A percentile compares a stretch with the other conserved stretches of the same genome.
Conservation (phyloP, 2,797 vertebrate genomes). For the Columba guinea region DNA sequence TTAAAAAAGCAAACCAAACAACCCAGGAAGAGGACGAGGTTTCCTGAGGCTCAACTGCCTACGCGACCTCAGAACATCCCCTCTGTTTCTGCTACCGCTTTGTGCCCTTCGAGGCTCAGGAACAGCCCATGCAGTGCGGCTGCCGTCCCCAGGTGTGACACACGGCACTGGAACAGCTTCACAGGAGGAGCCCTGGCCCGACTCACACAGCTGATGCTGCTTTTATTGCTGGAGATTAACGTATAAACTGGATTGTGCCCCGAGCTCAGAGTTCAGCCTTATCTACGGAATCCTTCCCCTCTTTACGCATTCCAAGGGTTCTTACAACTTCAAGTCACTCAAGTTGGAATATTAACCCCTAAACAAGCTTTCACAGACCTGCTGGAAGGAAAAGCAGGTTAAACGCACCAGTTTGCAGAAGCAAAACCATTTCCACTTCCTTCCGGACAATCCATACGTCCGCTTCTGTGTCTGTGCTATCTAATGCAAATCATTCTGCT, state of each 20-base stretch:
- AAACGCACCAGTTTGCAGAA: slow-evolving; percentile 22
- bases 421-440: slow-evolving; percentile 26
- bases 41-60: not conserved
- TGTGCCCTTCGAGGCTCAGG: not conserved
- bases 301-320: slow-evolving; percentile 67
- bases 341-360: slow-evolving; percentile 50
- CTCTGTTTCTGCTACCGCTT: not conserved
- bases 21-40: not conserved
- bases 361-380: not conserved
- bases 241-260: slow-evolving; percentile 39
- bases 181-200: not conserved
- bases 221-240: slow-evolving; percentile 58
- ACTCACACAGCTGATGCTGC: slow-evolving; percentile 34
- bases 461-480: not conserved
- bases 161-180: not conserved
- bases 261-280: slow-evolving; percentile 63
- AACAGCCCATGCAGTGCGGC: not conserved
- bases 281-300: slow-evolving; percentile 56
- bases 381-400: not conserved
- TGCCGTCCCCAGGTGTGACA: not conserved
- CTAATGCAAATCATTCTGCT: not conserved
- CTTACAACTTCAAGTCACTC: slow-evolving; percentile 44
- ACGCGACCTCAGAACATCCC: not conserved
- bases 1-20: not conserved
- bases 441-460: slow-evolving; percentile 7